These are phyloP conservation scores for Cotesia congregata DNA, from an alignment of 2,888 invertebrate genomes.

Conservation along the genomic window DNA sequence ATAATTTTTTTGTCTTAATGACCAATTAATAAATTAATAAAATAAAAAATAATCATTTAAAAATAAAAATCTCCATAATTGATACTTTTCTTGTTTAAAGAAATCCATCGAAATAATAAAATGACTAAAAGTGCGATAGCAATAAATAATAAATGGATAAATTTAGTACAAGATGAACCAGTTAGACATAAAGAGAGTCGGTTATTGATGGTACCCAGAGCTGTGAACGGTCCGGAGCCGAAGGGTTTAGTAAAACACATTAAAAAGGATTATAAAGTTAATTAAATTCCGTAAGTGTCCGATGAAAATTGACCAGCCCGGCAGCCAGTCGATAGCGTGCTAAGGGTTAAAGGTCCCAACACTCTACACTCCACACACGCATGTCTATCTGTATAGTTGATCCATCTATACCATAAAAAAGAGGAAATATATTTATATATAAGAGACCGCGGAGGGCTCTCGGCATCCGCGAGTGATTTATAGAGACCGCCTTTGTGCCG, in stretches of 20 bases:
- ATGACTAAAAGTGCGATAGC: background rate
- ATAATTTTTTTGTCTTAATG: too few species aligned
- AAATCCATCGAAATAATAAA: too few species aligned
- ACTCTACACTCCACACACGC: constrained; percentile 15
- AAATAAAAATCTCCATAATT: too few species aligned
- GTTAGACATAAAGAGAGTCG: background rate
- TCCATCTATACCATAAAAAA: constrained; percentile 26
- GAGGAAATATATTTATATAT: background rate
- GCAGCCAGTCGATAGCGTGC: constrained; percentile 34
- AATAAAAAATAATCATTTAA: too few species aligned
- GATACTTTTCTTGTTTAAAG: too few species aligned
- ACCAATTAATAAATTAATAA: too few species aligned
- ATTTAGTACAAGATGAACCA: background rate
- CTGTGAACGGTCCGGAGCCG: background rate
- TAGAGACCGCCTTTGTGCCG: constrained; percentile 53
- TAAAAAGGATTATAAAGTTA: constrained; percentile 23
- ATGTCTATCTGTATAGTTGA: background rate
- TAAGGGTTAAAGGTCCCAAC: constrained; percentile 46
- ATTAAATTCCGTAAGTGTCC: constrained; percentile 29
- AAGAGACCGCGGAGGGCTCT: constrained; percentile 35
- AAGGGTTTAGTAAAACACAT: constrained; percentile 6
- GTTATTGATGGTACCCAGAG: background rate
- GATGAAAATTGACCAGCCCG: constrained; percentile 28
- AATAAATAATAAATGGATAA: background rate
- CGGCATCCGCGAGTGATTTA: constrained; percentile 51